Evolutionary conservation across 2,888 invertebrate genomes (phyloP).

Genomic region (Luffia ferchaultella): DNA sequence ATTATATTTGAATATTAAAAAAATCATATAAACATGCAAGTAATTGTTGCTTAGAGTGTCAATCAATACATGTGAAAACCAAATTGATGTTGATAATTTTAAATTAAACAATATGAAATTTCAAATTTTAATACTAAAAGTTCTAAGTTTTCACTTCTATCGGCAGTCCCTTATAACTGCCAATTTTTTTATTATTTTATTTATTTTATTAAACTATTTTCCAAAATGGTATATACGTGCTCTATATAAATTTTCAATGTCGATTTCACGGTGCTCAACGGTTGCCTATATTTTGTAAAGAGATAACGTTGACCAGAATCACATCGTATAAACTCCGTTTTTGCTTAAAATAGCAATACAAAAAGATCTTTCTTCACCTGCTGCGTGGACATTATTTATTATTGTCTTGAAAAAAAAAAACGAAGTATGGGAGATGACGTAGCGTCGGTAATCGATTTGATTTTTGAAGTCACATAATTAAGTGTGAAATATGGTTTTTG

Average conservation of each 20-base stretch:
- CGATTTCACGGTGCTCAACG: constrained; percentile 55
- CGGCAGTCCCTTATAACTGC: too few relatives aligned
- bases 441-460: constrained; percentile 48
- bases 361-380: constrained; percentile 53
- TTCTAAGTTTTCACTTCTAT: too few relatives aligned
- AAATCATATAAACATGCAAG: too few relatives aligned
- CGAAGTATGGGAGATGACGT: constrained; percentile 13
- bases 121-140: too few relatives aligned
- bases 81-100: too few relatives aligned
- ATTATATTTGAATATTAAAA: too few relatives aligned
- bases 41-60: too few relatives aligned
- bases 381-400: constrained; percentile 46
- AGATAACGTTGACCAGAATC: constrained; percentile 58
- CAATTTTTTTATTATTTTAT: too few relatives aligned
- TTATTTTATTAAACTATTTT: too few relatives aligned
- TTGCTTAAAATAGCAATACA: constrained; percentile 26
- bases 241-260: constrained; percentile 23
- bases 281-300: constrained; percentile 48
- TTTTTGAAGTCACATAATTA: constrained; percentile 49
- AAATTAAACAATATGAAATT: too few relatives aligned
- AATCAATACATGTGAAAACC: too few relatives aligned
- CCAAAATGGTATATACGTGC: too few relatives aligned
- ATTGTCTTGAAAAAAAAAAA: constrained; percentile 28
- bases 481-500: constrained; percentile 51
- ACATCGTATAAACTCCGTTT: constrained; percentile 53